A percentile compares a stretch with the other conserved stretches of the same genome.
phyloP scores from a whole-genome alignment of 2,113 vertebrate species.

The Mixornis gularis region DNA sequence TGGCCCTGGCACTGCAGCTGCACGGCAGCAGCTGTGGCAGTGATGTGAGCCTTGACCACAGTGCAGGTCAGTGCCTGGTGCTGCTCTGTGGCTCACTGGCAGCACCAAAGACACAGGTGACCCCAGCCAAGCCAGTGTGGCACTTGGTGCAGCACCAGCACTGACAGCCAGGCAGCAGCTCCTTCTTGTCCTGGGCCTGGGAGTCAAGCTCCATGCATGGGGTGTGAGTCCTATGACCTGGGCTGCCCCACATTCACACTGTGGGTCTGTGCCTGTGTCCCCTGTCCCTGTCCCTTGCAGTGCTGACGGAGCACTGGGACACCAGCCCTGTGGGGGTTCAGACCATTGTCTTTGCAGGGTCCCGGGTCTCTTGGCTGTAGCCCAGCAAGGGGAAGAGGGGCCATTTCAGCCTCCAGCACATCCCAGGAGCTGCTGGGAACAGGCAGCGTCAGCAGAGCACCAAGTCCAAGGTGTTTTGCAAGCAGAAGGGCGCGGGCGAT shows the following conservation, averaged over 20 bases:
- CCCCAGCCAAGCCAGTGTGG: neutral
- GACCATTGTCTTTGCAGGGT: neutral
- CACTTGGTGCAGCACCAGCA: accelerated
- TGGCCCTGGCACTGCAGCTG: neutral
- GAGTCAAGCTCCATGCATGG: accelerated
- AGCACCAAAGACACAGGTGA: neutral
- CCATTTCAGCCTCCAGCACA: neutral
- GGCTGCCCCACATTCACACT: neutral
- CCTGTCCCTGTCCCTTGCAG: neutral
- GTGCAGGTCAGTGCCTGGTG: neutral
- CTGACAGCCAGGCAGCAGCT: neutral
- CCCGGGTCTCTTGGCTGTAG: accelerated
- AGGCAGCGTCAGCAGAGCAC: neutral
- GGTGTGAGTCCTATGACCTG: accelerated
- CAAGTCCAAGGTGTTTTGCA: neutral
- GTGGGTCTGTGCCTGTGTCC: neutral
- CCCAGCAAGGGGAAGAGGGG: neutral
- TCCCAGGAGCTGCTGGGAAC: neutral
- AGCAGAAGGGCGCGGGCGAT: neutral
- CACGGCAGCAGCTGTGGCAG: neutral
- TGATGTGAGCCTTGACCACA: neutral
- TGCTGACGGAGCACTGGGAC: neutral
- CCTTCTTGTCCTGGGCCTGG: neutral
- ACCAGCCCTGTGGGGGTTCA: accelerated
- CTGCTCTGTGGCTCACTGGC: accelerated